Conservation (phyloP, 2,888 invertebrate genomes). For the Anagyrus pseudococci region DNA sequence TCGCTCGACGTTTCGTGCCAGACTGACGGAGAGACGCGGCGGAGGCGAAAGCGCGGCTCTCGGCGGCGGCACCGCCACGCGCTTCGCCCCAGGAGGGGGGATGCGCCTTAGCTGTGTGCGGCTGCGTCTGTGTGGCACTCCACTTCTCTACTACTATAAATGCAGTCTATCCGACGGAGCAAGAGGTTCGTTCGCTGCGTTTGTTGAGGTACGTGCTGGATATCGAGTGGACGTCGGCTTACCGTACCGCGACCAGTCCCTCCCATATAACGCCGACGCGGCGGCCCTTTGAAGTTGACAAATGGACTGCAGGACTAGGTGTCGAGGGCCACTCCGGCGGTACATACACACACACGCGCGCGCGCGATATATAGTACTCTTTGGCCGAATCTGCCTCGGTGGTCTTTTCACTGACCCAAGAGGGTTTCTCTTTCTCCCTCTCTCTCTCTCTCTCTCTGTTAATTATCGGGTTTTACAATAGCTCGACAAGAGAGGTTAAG, state of each 20-base stretch:
- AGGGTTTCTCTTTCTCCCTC: background rate
- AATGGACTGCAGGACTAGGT: background rate
- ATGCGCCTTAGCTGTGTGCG: too few species aligned
- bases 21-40: background rate
- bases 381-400: too few species aligned
- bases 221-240: background rate
- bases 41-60: background rate
- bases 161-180: background rate
- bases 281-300: background rate
- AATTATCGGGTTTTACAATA: too few species aligned
- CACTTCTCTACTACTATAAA: background rate
- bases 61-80: background rate
- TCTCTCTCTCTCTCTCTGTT: background rate
- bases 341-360: too few species aligned
- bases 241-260: background rate
- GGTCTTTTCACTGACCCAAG: background rate
- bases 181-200: background rate
- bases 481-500: too few species aligned
- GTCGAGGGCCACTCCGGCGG: too few species aligned
- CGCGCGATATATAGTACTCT: too few species aligned
- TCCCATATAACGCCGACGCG: too few species aligned
- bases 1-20: slow-evolving; percentile 13
- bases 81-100: too few species aligned
- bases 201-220: background rate
- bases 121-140: background rate